Evolutionary conservation across 2,888 invertebrate species (phyloP), one percentile per base, ranked within the genome.

Genomic region (Sepioteuthis lessoniana): DNA sequence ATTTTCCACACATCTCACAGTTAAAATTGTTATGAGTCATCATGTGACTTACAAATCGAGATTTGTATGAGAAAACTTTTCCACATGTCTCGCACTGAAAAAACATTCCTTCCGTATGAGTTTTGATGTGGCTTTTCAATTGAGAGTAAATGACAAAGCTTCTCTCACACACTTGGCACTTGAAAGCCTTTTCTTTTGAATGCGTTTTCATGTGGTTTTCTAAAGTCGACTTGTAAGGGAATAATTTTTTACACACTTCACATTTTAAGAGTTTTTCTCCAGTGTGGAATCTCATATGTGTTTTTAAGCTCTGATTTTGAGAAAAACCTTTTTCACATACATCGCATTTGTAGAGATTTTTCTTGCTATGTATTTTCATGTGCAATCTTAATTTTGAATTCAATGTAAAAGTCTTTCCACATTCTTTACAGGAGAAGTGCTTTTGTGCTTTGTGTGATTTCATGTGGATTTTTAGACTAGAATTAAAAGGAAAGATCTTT

Each of bases 121-220:
- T 91, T 37, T 91, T 37, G 25, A 42, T 91, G 21, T 91, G 91
- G 10, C 21, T 91, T 37, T 91, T 91, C 42, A 91, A 37, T 25
- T 28, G 38, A 42, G 8, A 42, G 31, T 91, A 42, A 25, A 8
- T n/a, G 16, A 16, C 8, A 76, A 76, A 76, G n/a, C 31, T n/a
- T 76, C n/a, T 76, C 76, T 76, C 76, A 8, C 76, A 76, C n/a
- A 76, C n/a, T 76, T 76, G 76, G n/a, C 76, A 76, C 76, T 76
- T 76, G 8, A 13, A 76, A 13, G 76, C 7, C 76, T 76, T 76
- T 76, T 76, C n/a, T n/a, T 76, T 31, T 31, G 31, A 31, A 31
- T 76, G 76, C 7, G 76, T 76, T n/a, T 76, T 76, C 76, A 76
- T 76, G n/a, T 76, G 76, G n/a, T n/a, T 76, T n/a, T 13, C 76